Evolutionary conservation across 2,797 vertebrate genomes (phyloP), one percentile per base, ranked within the genome.

Genomic region (Eutrigla gurnardus): DNA sequence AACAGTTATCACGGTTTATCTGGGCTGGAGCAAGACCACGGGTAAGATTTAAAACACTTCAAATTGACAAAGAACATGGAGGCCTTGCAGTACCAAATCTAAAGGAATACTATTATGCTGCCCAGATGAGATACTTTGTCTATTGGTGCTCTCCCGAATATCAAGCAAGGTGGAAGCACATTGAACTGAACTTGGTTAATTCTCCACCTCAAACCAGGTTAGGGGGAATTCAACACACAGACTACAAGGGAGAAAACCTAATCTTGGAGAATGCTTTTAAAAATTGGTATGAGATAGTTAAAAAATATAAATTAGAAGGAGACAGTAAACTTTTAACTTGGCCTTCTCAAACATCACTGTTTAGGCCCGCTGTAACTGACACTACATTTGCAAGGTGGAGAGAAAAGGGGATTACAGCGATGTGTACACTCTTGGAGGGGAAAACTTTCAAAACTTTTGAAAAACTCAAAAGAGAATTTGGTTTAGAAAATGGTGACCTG

Each of bases 1-100:
- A 68, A 42, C 15, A 15, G 9, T 52, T 81, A 54, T 81, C 62
- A 14, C 1, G 5, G n/a, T 53, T 75, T 39, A 58, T 75, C 8
- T 73, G 43, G 49, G 47, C 66, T 5, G 62, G 60, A 13, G 61
- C 50, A 6, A 58, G 35, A 36, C 57, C 65, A 15, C 53, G 49
- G 33, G 14, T 72, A 50, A 76, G 47, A 55, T 52, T 59, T 10
- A 68, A 52, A 25, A 72, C 25, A 5, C 57, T 74, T 2, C 53
- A 70, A 35, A 35, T 45, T 10, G 45, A 71, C 7, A 77, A 42
- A 4, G n/a, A 67, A 1, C 42, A 65, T 0, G 36, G 40, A 6
- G 43, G 42, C 15, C 10, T 72, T 2, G 52, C 35, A 3, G 15
- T 79, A 11, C 47, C 25, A 33, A 53, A 14, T 5, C 18, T 33